Base-by-base conservation (phyloP, 1,140 invertebrate genomes). In the Acyrthosiphon pisum region DNA sequence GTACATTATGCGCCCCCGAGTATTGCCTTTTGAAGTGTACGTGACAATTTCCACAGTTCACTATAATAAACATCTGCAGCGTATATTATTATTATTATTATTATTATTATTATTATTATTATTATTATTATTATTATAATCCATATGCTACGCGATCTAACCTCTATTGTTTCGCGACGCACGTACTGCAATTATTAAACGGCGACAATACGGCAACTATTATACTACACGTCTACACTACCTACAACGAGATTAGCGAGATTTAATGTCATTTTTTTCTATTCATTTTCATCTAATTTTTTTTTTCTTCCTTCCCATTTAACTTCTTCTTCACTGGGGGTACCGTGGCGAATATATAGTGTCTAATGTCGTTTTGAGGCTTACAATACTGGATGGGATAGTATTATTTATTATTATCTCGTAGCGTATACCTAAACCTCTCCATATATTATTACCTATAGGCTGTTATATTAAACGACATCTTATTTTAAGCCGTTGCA, bases 71-170 rank as follows among this genome's bases (percentile, higher is more conserved):
- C 84, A 87, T 87, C 84, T 48, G 84, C 44, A 30, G 9, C 44
- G 84, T 44, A 86, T 22, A 37, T 81, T 81, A 81, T 81, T 83
- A 37, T 83, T 83, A 83, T 83, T 83, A 81, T 81, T 83, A 37
- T 83, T 83, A 83, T 83, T 83, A 81, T 81, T n/a, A 81, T 83
- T 83, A 83, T 83, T 83, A 81, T 81, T 83, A 37, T 83, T 83
- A 83, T 83, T 83, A 81, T 81, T n/a, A 81, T 37, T 81, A 37
- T 68, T 68, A 76, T 83, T 37, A 37, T 35, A 83, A 83, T 37
- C 81, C 37, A 37, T 37, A 35, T 83, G 37, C 81, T 23, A 23
- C 35, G 37, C 37, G 35, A 83, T 83, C n/a, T 83, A 41, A 26
- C 83, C 83, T 86, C 41, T 87, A 87, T 87, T 87, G 26, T 87